phyloP scores from a whole-genome alignment of 2,113 vertebrate species.

The Oryzias curvinotus region DNA sequence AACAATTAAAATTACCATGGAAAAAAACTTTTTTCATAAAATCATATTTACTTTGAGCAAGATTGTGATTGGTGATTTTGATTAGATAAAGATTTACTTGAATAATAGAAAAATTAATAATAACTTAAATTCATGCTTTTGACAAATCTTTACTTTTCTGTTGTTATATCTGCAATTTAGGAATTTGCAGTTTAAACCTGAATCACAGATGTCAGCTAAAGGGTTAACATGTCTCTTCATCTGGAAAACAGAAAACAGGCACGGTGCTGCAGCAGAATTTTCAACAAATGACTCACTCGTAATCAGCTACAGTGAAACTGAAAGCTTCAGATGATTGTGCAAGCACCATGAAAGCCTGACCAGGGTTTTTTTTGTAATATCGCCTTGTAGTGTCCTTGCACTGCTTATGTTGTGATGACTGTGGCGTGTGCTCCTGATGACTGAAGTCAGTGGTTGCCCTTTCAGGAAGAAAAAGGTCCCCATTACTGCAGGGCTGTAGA shows the following conservation, averaged over 20 bases:
- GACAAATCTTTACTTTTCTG: too few relatives aligned
- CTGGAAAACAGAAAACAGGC: too few relatives aligned
- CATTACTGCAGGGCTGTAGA: slow-evolving; percentile 80
- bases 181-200: too few relatives aligned
- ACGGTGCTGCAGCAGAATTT: not conserved
- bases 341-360: slow-evolving; percentile 1
- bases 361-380: slow-evolving; percentile 2
- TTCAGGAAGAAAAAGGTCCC: slow-evolving; percentile 74
- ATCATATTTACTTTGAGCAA: slow-evolving; percentile 28
- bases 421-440: slow-evolving; percentile 31
- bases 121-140: too few relatives aligned
- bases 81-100: slow-evolving; percentile 8
- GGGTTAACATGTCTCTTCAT: too few relatives aligned
- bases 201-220: too few relatives aligned
- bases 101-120: not conserved
- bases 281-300: slow-evolving; percentile 5
- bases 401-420: slow-evolving; percentile 6
- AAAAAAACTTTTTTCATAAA: slow-evolving; percentile 59
- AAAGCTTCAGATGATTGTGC: slow-evolving; percentile 10
- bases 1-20: slow-evolving; percentile 40
- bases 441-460: slow-evolving; percentile 68
- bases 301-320: not conserved
- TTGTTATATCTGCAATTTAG: too few relatives aligned
- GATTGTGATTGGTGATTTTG: not conserved
- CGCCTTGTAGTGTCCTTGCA: slow-evolving; percentile 7